Evolutionary conservation across 2,797 vertebrate genomes (phyloP).

Genomic region (Distichodus sexfasciatus): DNA sequence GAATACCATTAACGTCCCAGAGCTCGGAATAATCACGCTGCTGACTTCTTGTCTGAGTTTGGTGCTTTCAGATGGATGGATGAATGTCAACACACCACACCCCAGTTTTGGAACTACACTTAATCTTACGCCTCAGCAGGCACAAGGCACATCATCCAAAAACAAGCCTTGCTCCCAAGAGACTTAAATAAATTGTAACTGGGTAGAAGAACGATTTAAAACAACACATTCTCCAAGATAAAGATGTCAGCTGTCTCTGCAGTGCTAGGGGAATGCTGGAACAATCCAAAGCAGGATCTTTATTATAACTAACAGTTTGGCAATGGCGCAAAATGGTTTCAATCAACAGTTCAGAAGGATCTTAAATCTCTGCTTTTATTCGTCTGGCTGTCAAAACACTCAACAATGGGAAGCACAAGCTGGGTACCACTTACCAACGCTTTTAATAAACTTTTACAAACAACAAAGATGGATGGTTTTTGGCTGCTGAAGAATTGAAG

Average conservation of each 20-base stretch:
- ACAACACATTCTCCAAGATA: not conserved
- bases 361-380: constrained; percentile 1
- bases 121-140: no score
- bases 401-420: no score
- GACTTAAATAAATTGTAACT: no score
- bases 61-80: not conserved
- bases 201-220: not conserved
- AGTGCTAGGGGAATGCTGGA: not conserved
- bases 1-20: not conserved
- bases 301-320: no score
- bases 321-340: no score
- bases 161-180: no score
- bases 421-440: no score
- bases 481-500: not conserved
- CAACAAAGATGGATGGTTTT: constrained; percentile 10
- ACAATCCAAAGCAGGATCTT: no score
- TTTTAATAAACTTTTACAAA: not conserved
- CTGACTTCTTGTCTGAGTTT: not conserved
- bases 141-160: no score
- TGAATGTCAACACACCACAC: no score
- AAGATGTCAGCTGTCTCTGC: not conserved
- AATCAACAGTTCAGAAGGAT: not conserved
- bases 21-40: not conserved
- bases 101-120: no score
- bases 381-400: not conserved